These are phyloP conservation scores for Drosophila mimetica DNA, from an alignment of 2,888 invertebrate species.

Conservation along the genomic window DNA sequence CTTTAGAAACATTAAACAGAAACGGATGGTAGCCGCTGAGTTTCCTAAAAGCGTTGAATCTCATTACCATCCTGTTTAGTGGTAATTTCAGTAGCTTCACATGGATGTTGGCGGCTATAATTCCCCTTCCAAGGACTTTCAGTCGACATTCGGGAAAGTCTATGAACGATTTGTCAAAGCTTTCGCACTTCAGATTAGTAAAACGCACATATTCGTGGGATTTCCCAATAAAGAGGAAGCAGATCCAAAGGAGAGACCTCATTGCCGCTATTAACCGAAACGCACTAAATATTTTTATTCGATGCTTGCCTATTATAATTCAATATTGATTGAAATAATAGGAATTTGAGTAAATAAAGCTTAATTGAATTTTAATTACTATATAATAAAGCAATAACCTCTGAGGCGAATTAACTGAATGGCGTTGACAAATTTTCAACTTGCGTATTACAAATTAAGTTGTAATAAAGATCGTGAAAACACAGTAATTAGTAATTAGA, in stretches of 20 bases:
- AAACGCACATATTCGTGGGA: slow-evolving; percentile 1
- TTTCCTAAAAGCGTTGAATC: neutral
- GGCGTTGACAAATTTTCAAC: neutral
- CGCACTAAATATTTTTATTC: neutral
- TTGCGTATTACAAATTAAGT: neutral
- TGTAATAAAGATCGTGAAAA: neutral
- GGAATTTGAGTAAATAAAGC: too few relatives aligned
- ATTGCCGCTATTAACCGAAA: neutral
- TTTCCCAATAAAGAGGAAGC: neutral
- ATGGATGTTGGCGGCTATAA: neutral
- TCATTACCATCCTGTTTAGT: neutral
- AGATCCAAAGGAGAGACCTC: neutral
- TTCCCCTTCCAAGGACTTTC: slow-evolving; percentile 4
- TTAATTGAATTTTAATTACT: neutral
- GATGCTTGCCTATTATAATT: neutral
- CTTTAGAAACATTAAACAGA: slow-evolving; percentile 1
- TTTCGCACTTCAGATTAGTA: neutral
- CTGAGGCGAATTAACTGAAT: neutral
- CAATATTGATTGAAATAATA: too few relatives aligned
- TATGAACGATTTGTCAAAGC: neutral
- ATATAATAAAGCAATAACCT: neutral
- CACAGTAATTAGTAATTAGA: neutral
- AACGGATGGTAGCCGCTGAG: slow-evolving; percentile 3
- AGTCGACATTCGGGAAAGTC: slow-evolving; percentile 2
- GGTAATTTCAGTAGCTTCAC: neutral